Evolutionary conservation across 1,140 invertebrate genomes (phyloP), one percentile per base, ranked within the genome.

Genomic region (Akabosia matsudoensis): DNA sequence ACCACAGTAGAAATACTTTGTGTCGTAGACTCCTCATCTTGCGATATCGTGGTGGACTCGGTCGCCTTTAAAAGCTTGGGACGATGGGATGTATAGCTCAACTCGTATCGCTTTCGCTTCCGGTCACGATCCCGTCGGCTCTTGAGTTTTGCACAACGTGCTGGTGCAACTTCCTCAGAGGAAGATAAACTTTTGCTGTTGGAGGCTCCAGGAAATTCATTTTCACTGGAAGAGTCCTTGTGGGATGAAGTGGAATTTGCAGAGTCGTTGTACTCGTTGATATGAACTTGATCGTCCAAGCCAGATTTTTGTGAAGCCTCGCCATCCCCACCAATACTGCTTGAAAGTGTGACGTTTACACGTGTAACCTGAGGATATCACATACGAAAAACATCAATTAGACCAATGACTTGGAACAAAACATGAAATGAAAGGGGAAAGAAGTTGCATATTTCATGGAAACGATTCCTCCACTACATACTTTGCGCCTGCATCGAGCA

Each of bases 151-250:
- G 72, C 16, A 26, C 34, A 54, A 26, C 76, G 76, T 24, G 28
- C 24, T 22, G 54, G n/a, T 22, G 34, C 28, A 14, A 22, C 30
- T 52, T 72, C 33, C 16, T 13, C 33, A 26, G 73, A 77, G 28
- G 34, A 67, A 45, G 64, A 37, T 64, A 24, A 13, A 33, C 13
- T 74, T 70, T 77, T 74, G 24, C 22, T 28, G 13, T 31, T 10
- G 31, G 28, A 30, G 28, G 26, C 28, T n/a, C 61, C 61, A 30
- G 61, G 61, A 31, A 67, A 67, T 13, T 67, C 61, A 37, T 71
- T 73, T 16, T 77, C 76, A 56, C 34, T 52, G n/a, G 76, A 77
- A 26, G 76, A 77, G 52, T 77, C 76, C 45, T 77, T 77, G 31
- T 77, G 72, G 54, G 72, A 74, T 26, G 76, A 77, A 33, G 72